Base-by-base conservation (phyloP, 2,888 invertebrate genomes). In the Pilophorus perplexus region DNA sequence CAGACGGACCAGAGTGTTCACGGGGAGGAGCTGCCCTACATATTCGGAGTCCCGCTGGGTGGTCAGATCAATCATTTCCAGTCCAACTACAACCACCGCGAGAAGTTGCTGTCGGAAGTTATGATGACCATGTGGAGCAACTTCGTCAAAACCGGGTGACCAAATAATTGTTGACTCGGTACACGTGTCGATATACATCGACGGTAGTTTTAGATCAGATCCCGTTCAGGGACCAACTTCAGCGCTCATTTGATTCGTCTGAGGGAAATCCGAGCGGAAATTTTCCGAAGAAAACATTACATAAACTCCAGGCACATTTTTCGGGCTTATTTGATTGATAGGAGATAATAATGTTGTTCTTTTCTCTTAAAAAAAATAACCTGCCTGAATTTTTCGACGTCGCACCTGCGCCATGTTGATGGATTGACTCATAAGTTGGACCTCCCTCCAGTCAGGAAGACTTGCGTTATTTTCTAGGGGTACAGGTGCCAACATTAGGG, bases 81-180 rank as follows among this genome's bases (percentile, higher is more conserved):
- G 69, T 81, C 83, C 54, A 85, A 86, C 73, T 93, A 89, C 78
- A 89, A 87, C 38, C 82, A 83, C 67, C 83, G 85, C 67, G 94
- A 94, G 78, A 84, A 83, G 74, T 80, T 89, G 52, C 83, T 94
- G 67, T 89, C 93, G 54, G 91, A 93, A 79, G 86, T 87, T 27
- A 83, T 93, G 73, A 93, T 94, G 89, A 84, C 87, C 71, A 85
- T 89, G 77, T 93, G 92, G 89, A 87, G 89, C 68, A 93, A 93
- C 79, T 94, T 94, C 74, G 92, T 90, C 2, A 88, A 89, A 78
- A 86, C 88, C 65, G 93, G 93, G 93, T 93, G 33, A 3, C n/a
- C n/a, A n/a, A n/a, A n/a, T n/a, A n/a, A n/a, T n/a, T n/a, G n/a
- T n/a, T n/a, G n/a, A n/a, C n/a, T n/a, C n/a, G n/a, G n/a, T n/a